These are phyloP conservation scores for Eupithecia abbreviata DNA, from an alignment of 2,888 invertebrate species.

Conservation along the genomic window DNA sequence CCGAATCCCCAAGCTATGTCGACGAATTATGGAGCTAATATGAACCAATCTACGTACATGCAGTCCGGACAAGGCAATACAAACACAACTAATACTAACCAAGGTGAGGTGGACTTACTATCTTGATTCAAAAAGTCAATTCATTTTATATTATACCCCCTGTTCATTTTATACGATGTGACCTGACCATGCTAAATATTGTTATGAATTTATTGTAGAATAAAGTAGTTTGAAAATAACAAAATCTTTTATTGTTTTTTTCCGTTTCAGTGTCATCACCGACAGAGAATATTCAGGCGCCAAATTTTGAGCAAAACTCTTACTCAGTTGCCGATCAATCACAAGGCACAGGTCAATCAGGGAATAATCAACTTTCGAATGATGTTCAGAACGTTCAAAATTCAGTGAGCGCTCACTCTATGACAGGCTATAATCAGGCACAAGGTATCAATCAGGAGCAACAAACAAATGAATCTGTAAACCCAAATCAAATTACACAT, in stretches of 20 bases:
- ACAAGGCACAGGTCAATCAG: slow-evolving; percentile 19
- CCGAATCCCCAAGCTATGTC: slow-evolving; percentile 53
- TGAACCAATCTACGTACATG: slow-evolving; percentile 74
- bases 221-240: slow-evolving; percentile 40
- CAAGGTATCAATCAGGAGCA: slow-evolving; percentile 17
- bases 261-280: slow-evolving; percentile 73
- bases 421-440: slow-evolving; percentile 11
- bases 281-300: slow-evolving; percentile 60
- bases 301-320: slow-evolving; percentile 49
- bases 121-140: slow-evolving; percentile 31
- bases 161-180: slow-evolving; percentile 13
- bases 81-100: slow-evolving; percentile 65
- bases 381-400: slow-evolving; percentile 30
- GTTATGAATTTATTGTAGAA: slow-evolving; percentile 33
- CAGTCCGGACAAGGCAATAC: slow-evolving; percentile 66
- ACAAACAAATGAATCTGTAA: slow-evolving; percentile 9
- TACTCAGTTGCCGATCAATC: slow-evolving; percentile 27
- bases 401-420: slow-evolving; percentile 11
- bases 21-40: slow-evolving; percentile 66
- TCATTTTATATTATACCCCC: slow-evolving; percentile 34
- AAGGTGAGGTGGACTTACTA: slow-evolving; percentile 68
- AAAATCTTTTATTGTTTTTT: slow-evolving; percentile 46
- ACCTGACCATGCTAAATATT: slow-evolving; percentile 19
- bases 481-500: slow-evolving; percentile 17
- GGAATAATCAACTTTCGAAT: slow-evolving; percentile 27